Conservation (phyloP, 1,140 invertebrate genomes). For the Hypothenemus hampei region DNA sequence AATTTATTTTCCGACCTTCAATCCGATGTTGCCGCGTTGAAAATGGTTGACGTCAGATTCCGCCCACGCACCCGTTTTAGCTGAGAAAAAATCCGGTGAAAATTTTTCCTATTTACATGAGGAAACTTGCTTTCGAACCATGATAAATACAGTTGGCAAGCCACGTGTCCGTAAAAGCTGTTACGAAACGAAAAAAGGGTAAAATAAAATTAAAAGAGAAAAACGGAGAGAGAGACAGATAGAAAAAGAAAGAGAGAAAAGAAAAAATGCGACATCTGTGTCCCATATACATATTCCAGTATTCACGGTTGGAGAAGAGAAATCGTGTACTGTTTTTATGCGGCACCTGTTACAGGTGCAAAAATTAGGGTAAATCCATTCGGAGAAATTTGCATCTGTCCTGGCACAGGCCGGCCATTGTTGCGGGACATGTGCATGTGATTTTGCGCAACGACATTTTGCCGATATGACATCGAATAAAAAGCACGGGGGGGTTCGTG, state of each 20-base stretch:
- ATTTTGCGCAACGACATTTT: no score
- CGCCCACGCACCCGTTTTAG: no score
- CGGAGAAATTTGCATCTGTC: slow-evolving; percentile 22
- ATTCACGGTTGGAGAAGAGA: no score
- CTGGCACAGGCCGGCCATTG: slow-evolving; percentile 2
- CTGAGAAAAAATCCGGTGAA: not conserved
- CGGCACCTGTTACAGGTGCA: slow-evolving; percentile 24
- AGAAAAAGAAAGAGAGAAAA: not conserved
- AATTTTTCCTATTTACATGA: slow-evolving; percentile 1
- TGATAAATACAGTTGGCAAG: no score
- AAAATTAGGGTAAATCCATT: slow-evolving; percentile 23
- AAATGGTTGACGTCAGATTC: slow-evolving; percentile 2
- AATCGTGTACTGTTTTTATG: not conserved
- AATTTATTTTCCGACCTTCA: slow-evolving; percentile 1
- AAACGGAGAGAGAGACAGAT: not conserved
- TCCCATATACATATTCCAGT: slow-evolving; percentile 13
- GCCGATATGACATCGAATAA: no score
- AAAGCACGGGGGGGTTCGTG: no score
- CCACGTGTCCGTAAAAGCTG: no score
- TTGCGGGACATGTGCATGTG: not conserved
- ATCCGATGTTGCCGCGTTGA: not conserved
- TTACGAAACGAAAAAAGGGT: no score
- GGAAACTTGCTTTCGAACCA: no score
- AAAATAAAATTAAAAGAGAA: no score
- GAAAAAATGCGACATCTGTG: slow-evolving; percentile 15